Percentiles rank a stretch among this genome's conserved stretches.
These are phyloP conservation scores for Symphodus melops DNA, from an alignment of 2,113 vertebrate genomes.

Conservation along the genomic window DNA sequence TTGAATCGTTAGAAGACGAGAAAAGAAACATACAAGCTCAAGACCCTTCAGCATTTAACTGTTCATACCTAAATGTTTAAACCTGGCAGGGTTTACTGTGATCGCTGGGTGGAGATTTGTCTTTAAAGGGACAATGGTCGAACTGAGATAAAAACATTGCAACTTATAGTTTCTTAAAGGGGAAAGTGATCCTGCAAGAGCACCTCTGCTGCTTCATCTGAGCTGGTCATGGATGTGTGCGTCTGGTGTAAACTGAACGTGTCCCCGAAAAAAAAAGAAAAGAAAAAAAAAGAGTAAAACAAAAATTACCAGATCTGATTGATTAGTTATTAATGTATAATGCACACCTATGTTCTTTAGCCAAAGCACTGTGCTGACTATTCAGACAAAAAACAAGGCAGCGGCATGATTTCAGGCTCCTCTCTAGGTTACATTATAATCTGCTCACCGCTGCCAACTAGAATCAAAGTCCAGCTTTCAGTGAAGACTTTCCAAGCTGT, in stretches of 20 bases:
- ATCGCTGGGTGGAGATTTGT: neutral
- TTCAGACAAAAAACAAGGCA: neutral
- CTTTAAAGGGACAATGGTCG: conserved; percentile 2
- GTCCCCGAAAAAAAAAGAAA: no score
- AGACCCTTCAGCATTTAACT: no score
- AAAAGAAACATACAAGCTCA: no score
- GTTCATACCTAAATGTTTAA: neutral
- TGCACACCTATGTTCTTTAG: neutral
- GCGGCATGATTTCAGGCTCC: conserved; percentile 20
- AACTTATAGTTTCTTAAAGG: neutral
- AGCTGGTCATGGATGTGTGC: no score
- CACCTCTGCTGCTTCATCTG: no score
- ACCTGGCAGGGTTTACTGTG: neutral
- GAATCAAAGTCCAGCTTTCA: conserved; percentile 80
- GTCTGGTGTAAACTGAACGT: no score
- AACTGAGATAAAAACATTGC: neutral
- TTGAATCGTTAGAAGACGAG: no score
- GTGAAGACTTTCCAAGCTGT: conserved; percentile 64
- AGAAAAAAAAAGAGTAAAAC: no score
- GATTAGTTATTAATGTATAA: no score
- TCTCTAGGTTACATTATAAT: conserved; percentile 67
- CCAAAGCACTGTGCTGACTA: neutral
- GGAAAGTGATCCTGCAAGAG: neutral
- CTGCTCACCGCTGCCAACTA: conserved; percentile 66
- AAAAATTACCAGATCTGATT: no score